phyloP scores from a whole-genome alignment of 2,113 vertebrate species.

The Carassius auratus region DNA sequence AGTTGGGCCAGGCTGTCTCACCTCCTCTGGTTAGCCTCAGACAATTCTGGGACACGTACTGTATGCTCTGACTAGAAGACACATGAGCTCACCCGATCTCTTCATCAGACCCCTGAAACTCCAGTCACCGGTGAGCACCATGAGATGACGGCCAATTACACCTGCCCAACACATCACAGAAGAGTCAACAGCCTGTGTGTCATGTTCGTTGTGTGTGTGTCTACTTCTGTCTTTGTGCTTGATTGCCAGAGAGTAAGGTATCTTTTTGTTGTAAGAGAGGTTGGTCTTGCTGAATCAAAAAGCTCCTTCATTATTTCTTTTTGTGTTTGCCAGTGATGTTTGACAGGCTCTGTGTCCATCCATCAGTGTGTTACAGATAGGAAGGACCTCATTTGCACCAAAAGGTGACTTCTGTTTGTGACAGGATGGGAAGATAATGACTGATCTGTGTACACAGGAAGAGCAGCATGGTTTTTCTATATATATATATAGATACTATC shows the following conservation, averaged over 20 bases:
- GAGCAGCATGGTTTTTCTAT: slow-evolving; percentile 56
- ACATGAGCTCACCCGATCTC: not conserved
- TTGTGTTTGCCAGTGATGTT: slow-evolving; percentile 40
- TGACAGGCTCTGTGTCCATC: slow-evolving; percentile 43
- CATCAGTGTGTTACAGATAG: slow-evolving; percentile 46
- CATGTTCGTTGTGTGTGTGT: not conserved
- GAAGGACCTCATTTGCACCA: slow-evolving; percentile 58
- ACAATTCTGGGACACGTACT: not conserved
- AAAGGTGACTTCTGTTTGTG: slow-evolving; percentile 55
- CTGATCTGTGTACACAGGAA: slow-evolving; percentile 63
- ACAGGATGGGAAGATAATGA: slow-evolving; percentile 62
- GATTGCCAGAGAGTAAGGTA: not conserved
- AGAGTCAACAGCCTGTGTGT: slow-evolving; percentile 15
- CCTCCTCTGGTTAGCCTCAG: not conserved
- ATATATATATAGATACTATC: slow-evolving; percentile 63
- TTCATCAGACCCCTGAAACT: slow-evolving; percentile 31
- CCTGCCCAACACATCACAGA: not conserved
- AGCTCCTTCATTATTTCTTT: slow-evolving; percentile 50
- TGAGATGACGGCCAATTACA: slow-evolving; percentile 39
- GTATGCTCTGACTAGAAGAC: not conserved
- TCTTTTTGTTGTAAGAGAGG: not conserved
- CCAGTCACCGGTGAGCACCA: not conserved
- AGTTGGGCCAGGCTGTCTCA: not conserved
- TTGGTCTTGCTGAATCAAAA: slow-evolving; percentile 23
- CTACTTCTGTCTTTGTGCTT: slow-evolving; percentile 1